Evolutionary conservation across 2,888 invertebrate genomes (phyloP).

Genomic region (Rhopalosiphum nymphaeae): DNA sequence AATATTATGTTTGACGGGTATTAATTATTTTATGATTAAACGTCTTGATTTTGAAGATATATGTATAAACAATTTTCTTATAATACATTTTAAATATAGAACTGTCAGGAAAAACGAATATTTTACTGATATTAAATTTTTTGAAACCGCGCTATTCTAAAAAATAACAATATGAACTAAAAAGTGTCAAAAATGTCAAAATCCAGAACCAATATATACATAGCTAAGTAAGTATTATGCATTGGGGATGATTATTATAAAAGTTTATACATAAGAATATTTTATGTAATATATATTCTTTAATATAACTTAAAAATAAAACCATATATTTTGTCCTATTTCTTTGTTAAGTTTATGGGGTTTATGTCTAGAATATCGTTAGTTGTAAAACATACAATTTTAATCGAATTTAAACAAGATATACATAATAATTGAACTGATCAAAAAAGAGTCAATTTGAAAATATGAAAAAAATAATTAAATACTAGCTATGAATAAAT

Average conservation of each 20-base stretch:
- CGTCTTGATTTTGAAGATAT: neutral
- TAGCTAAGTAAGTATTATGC: neutral
- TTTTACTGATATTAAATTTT: neutral
- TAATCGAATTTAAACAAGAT: neutral
- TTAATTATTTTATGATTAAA: neutral
- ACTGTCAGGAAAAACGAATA: neutral
- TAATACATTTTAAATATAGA: neutral
- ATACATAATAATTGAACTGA: neutral
- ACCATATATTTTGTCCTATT: neutral
- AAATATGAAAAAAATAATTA: neutral
- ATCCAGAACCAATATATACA: neutral
- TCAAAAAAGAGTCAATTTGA: neutral
- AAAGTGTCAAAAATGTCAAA: constrained; percentile 15
- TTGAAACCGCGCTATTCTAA: neutral
- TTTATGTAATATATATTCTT: neutral
- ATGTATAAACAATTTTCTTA: neutral
- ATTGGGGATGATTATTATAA: neutral
- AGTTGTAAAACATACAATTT: neutral
- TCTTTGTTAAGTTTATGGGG: neutral
- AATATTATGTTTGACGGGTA: neutral
- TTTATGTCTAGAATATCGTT: neutral
- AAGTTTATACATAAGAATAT: neutral
- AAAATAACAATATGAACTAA: neutral
- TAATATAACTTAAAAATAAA: constrained; percentile 9
- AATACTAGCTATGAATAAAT: neutral